Percentiles rank a stretch among this genome's conserved stretches.
Conservation (phyloP, 2,797 vertebrate species). For the Danio kyathit region DNA sequence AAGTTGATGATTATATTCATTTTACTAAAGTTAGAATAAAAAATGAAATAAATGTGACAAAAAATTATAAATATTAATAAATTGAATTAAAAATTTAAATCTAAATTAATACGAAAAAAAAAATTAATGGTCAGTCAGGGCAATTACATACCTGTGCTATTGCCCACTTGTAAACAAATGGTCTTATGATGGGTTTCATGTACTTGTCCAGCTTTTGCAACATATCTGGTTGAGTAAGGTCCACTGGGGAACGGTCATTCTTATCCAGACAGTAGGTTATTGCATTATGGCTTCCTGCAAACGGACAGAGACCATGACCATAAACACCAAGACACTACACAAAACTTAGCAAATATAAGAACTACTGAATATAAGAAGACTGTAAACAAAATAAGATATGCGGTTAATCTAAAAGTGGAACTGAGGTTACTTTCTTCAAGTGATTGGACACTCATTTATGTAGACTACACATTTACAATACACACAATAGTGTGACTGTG, state of each 20-base stretch:
- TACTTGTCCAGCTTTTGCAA: conserved; percentile 85
- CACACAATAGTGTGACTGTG: too few relatives aligned
- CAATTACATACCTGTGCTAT: conserved; percentile 85
- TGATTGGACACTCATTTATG: neutral
- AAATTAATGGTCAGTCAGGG: neutral
- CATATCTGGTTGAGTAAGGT: conserved; percentile 83
- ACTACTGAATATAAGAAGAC: neutral
- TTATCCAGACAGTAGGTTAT: conserved; percentile 93
- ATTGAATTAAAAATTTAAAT: too few relatives aligned
- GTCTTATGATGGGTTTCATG: conserved; percentile 86
- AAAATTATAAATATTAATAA: too few relatives aligned
- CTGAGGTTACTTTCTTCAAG: neutral
- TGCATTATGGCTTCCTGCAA: conserved; percentile 91
- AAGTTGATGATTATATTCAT: neutral
- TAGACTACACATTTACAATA: too few relatives aligned
- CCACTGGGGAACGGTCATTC: conserved; percentile 82
- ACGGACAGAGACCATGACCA: neutral
- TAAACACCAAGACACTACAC: neutral
- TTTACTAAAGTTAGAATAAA: neutral
- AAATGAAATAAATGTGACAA: too few relatives aligned
- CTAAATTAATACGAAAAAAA: too few relatives aligned
- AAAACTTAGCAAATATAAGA: neutral
- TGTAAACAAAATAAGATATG: neutral
- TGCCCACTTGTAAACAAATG: conserved; percentile 91
- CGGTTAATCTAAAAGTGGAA: neutral